Evolutionary conservation across 2,888 invertebrate species (phyloP).

Genomic region (Apamea crenata): DNA sequence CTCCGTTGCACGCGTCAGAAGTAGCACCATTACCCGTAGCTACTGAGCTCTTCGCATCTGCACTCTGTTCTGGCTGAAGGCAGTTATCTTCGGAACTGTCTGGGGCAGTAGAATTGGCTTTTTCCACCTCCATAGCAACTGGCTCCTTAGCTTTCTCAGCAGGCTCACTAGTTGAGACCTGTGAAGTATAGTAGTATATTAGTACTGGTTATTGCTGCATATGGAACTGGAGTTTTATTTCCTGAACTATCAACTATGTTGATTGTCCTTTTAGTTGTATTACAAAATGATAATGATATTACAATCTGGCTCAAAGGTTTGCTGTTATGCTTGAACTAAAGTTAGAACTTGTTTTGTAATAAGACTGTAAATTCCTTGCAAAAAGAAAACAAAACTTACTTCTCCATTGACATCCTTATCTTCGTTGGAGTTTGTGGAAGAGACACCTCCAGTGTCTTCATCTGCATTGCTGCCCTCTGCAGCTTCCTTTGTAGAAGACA

Average conservation of each 20-base stretch:
- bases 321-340: not conserved
- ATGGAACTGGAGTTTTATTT: not conserved
- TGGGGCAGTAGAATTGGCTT: conserved; percentile 78
- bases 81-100: conserved; percentile 88
- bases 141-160: conserved; percentile 73
- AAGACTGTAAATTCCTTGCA: not conserved
- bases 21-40: conserved; percentile 73
- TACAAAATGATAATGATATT: not conserved
- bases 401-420: conserved; percentile 87
- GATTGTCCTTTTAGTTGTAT: not conserved
- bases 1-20: conserved; percentile 83
- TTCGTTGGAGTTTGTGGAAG: conserved; percentile 84
- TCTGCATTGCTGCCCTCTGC: conserved; percentile 73
- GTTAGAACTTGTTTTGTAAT: not conserved
- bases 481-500: conserved; percentile 69
- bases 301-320: not conserved
- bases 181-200: conserved; percentile 7
- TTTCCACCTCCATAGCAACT: conserved; percentile 77
- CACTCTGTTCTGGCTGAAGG: conserved; percentile 85
- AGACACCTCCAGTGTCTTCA: conserved; percentile 87
- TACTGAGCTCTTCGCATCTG: conserved; percentile 72
- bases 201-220: not conserved
- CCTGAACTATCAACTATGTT: not conserved
- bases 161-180: conserved; percentile 87
- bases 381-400: conserved; percentile 70